These are phyloP conservation scores for Catajapyx aquilonaris DNA, from an alignment of 1,140 invertebrate genomes.

Conservation along the genomic window DNA sequence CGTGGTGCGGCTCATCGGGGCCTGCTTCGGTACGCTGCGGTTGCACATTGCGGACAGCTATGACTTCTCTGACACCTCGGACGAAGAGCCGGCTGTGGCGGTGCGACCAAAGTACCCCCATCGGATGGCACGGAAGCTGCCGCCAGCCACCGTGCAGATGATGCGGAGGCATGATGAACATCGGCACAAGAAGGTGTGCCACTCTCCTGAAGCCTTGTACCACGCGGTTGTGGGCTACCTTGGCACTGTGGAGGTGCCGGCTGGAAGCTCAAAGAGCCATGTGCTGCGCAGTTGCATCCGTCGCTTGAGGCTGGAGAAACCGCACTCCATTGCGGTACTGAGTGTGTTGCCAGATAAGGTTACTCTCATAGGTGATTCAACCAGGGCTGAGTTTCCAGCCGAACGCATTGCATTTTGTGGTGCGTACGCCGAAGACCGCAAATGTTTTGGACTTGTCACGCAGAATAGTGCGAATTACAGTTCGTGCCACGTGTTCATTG, in stretches of 20 bases:
- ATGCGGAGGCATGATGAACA: neutral
- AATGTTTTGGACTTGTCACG: conserved; percentile 82
- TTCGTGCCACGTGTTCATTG: conserved; percentile 88
- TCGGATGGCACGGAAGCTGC: conserved; percentile 13
- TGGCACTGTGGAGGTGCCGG: conserved; percentile 85
- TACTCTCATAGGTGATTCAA: conserved; percentile 22
- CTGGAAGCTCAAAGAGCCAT: conserved; percentile 21
- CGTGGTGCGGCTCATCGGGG: conserved; percentile 72
- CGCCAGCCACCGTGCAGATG: neutral
- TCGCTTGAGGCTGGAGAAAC: conserved; percentile 69
- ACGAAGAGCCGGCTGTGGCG: conserved; percentile 37
- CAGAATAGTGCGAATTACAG: conserved; percentile 37
- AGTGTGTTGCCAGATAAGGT: conserved; percentile 19
- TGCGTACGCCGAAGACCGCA: conserved; percentile 65
- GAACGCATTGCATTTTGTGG: conserved; percentile 74
- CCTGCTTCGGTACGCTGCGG: conserved; percentile 50
- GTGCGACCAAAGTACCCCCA: conserved; percentile 42
- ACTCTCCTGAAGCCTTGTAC: conserved; percentile 26
- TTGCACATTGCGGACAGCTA: conserved; percentile 76
- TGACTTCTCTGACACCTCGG: conserved; percentile 53
- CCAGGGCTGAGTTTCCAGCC: conserved; percentile 59
- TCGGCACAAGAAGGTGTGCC: neutral
- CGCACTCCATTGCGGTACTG: conserved; percentile 66
- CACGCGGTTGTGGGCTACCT: conserved; percentile 78
- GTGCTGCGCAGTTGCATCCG: conserved; percentile 60